A percentile compares a stretch with the other conserved stretches of the same genome.
Conservation (phyloP, 2,888 invertebrate genomes). For the Plemyria rubiginata region DNA sequence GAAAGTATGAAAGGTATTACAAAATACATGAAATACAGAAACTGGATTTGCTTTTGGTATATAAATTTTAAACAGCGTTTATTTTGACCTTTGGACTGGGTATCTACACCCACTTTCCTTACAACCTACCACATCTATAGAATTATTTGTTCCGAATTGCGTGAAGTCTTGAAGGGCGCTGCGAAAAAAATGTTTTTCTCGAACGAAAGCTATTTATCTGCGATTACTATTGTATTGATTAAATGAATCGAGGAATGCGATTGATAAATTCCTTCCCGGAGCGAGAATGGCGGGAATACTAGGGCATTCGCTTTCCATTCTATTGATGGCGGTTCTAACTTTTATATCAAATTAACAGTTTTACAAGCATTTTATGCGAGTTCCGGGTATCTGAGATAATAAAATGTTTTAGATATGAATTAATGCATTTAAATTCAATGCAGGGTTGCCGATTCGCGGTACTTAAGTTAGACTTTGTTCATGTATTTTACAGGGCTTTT, state of each 20-base stretch:
- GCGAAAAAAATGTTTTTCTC: constrained; percentile 71
- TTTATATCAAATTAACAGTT: constrained; percentile 32
- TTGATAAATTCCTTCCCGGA: constrained; percentile 42
- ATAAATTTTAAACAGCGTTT: too few relatives aligned
- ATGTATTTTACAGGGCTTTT: too few relatives aligned
- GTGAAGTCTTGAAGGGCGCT: constrained; percentile 57
- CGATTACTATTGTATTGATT: constrained; percentile 71
- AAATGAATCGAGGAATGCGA: constrained; percentile 52
- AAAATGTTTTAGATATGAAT: not conserved
- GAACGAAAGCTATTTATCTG: constrained; percentile 66
- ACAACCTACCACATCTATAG: constrained; percentile 10
- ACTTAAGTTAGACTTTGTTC: too few relatives aligned
- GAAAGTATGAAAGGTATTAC: too few relatives aligned
- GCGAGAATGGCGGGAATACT: constrained; percentile 36
- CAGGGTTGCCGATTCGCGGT: too few relatives aligned
- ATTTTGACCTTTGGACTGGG: too few relatives aligned
- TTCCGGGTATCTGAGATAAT: not conserved
- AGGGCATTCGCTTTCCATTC: constrained; percentile 41
- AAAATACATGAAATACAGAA: too few relatives aligned
- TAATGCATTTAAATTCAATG: not conserved
- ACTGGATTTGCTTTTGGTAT: too few relatives aligned
- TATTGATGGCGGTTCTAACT: constrained; percentile 34
- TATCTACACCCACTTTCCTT: not conserved
- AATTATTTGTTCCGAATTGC: constrained; percentile 17
- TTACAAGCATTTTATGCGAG: constrained; percentile 1